Conservation (phyloP, 2,888 invertebrate species). For the Corythucha ciliata region DNA sequence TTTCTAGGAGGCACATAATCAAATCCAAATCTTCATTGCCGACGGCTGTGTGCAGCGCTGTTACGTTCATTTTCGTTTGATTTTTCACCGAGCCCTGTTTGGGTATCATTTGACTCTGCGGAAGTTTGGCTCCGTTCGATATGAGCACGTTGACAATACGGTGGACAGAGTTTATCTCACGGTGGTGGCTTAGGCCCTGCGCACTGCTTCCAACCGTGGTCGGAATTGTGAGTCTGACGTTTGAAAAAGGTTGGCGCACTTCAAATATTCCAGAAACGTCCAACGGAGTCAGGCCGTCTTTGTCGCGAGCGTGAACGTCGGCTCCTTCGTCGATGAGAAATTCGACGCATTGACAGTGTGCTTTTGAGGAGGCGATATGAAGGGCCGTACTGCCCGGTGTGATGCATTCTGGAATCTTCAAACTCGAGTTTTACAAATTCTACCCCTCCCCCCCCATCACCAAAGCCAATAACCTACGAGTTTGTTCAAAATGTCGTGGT, state of each 20-base stretch:
- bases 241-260: slow-evolving; percentile 39
- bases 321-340: slow-evolving; percentile 47
- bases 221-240: slow-evolving; percentile 30
- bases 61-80: slow-evolving; percentile 37
- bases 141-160: slow-evolving; percentile 38
- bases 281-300: slow-evolving; percentile 44
- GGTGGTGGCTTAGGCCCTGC: neutral
- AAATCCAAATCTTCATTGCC: slow-evolving; percentile 44
- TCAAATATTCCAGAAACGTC: slow-evolving; percentile 48
- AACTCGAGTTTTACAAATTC: neutral
- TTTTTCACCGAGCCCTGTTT: neutral
- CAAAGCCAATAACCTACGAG: slow-evolving; percentile 12
- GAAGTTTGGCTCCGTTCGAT: slow-evolving; percentile 24
- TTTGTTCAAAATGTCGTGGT: slow-evolving; percentile 15
- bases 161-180: neutral
- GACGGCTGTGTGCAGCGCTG: slow-evolving; percentile 49
- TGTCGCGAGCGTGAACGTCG: slow-evolving; percentile 44
- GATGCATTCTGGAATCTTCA: no score
- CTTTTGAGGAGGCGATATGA: slow-evolving; percentile 50
- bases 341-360: slow-evolving; percentile 45
- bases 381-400: slow-evolving; percentile 55
- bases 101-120: neutral
- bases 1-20: slow-evolving; percentile 35
- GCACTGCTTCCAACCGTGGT: slow-evolving; percentile 41
- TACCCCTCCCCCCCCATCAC: neutral